Conservation (phyloP, 2,888 invertebrate genomes). For the Limnephilus marmoratus region DNA sequence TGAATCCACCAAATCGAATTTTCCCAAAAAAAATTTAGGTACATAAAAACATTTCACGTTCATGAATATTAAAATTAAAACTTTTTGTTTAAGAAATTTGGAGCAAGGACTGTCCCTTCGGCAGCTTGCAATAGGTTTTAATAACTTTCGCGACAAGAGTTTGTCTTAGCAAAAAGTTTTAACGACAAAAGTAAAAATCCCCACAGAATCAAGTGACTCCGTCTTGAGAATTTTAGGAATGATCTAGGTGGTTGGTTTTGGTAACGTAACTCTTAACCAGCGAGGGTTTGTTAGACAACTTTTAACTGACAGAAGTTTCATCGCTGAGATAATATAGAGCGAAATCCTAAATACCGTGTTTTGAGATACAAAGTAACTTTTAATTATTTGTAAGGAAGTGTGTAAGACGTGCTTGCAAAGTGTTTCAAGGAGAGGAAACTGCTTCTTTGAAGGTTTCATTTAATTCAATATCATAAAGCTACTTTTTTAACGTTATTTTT, state of each 20-base stretch:
- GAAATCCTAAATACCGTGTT: neutral
- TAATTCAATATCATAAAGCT: no score
- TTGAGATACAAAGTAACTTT: neutral
- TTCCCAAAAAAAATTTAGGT: no score
- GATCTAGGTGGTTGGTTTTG: conserved; percentile 12
- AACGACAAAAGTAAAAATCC: conserved; percentile 64
- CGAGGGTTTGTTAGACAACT: neutral
- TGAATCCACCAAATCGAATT: no score
- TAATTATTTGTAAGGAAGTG: neutral
- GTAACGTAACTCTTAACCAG: neutral
- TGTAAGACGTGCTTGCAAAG: no score
- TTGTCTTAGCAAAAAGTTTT: conserved; percentile 53
- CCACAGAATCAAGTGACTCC: conserved; percentile 42
- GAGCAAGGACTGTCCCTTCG: neutral
- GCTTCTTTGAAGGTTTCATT: no score
- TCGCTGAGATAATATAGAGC: neutral
- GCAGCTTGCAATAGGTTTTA: neutral
- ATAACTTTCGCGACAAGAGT: neutral
- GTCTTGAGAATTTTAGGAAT: conserved; percentile 24
- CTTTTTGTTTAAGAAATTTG: neutral
- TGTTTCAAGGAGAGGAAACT: no score
- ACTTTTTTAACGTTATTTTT: no score
- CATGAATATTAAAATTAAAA: neutral
- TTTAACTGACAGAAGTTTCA: neutral
- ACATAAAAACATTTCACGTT: neutral